A percentile compares a stretch with the other conserved stretches of the same genome.
These are phyloP conservation scores for Papilio aristodemus DNA, from an alignment of 1,140 invertebrate species.

Conservation along the genomic window DNA sequence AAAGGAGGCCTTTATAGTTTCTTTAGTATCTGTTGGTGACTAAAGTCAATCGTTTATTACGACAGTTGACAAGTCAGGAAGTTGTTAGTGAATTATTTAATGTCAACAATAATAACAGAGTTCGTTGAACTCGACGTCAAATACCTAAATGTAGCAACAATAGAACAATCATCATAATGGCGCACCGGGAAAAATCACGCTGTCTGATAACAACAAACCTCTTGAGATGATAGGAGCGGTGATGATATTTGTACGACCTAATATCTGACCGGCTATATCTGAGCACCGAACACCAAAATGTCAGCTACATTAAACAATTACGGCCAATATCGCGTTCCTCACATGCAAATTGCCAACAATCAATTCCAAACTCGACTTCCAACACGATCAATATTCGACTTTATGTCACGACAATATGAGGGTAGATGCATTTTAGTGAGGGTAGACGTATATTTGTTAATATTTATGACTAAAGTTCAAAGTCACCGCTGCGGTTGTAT, in stretches of 20 bases:
- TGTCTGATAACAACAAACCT: slow-evolving; percentile 26
- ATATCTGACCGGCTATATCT: slow-evolving; percentile 29
- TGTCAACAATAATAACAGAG: background rate
- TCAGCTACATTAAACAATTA: slow-evolving; percentile 60
- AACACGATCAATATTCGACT: slow-evolving; percentile 37
- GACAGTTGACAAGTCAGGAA: too few species aligned
- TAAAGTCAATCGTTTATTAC: too few species aligned
- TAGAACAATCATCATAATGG: slow-evolving; percentile 22
- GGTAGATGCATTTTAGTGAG: background rate
- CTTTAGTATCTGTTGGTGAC: too few species aligned
- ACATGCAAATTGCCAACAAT: slow-evolving; percentile 36
- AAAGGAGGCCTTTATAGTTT: too few species aligned
- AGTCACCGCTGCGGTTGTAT: slow-evolving; percentile 55
- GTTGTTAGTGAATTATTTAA: background rate
- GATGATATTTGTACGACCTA: slow-evolving; percentile 21
- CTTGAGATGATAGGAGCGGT: slow-evolving; percentile 8
- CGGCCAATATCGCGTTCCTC: slow-evolving; percentile 49
- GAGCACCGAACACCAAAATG: slow-evolving; percentile 46
- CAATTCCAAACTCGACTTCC: background rate
- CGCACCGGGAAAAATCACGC: slow-evolving; percentile 21
- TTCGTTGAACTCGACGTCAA: slow-evolving; percentile 20
- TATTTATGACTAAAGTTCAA: slow-evolving; percentile 56
- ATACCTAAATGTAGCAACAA: slow-evolving; percentile 23
- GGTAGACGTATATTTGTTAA: slow-evolving; percentile 31
- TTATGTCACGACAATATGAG: slow-evolving; percentile 34